Conservation (phyloP, 64 coral and sea anemone genomes). For the Hydrozoanthus tunicans region DNA sequence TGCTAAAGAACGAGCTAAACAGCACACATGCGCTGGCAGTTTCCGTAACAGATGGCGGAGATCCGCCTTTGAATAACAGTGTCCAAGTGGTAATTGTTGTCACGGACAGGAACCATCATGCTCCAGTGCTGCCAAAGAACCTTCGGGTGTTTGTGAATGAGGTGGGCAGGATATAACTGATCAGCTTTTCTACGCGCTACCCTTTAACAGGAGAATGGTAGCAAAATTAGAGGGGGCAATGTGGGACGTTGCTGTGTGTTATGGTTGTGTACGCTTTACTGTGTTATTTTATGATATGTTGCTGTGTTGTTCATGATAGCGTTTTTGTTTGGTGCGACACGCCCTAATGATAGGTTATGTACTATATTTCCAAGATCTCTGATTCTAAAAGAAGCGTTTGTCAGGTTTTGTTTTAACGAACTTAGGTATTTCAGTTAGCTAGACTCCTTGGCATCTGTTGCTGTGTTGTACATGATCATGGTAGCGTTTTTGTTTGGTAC, state of each 20-base stretch:
- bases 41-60: slow-evolving; percentile 33
- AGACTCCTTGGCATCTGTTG: neutral
- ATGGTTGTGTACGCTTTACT: neutral
- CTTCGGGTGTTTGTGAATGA: slow-evolving; percentile 30
- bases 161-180: neutral
- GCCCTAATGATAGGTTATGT: neutral
- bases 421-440: neutral
- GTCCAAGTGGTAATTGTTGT: slow-evolving; percentile 11
- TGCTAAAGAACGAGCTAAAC: neutral
- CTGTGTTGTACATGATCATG: no score
- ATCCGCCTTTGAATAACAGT: slow-evolving; percentile 27
- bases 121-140: slow-evolving; percentile 22
- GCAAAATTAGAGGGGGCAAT: neutral
- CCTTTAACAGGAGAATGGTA: no score
- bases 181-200: no score
- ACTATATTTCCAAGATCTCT: neutral
- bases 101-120: slow-evolving; percentile 20
- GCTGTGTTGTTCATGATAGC: no score
- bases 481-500: neutral
- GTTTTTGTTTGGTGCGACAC: neutral
- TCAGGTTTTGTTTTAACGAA: neutral
- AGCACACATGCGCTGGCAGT: neutral
- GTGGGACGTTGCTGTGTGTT: neutral
- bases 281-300: neutral
- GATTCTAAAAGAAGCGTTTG: neutral